Evolutionary conservation across 2,888 invertebrate genomes (phyloP).

Genomic region (Diogma glabrata): DNA sequence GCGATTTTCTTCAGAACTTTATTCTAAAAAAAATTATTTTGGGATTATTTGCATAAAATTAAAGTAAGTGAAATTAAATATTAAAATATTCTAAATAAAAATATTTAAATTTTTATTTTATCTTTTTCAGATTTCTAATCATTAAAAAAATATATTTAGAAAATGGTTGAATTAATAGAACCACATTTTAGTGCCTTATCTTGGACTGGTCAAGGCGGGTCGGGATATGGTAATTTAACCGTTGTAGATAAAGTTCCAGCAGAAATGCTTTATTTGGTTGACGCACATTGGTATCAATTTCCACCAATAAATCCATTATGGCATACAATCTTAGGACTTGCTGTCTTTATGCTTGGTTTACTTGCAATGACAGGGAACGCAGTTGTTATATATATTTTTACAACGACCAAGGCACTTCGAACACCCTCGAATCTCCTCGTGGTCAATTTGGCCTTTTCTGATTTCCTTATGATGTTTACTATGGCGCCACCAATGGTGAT

Average conservation of each 20-base stretch:
- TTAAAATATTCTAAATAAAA: too few species aligned
- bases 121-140: not conserved
- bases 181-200: slow-evolving; percentile 14
- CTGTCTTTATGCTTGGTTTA: slow-evolving; percentile 48
- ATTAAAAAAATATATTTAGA: not conserved
- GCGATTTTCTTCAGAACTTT: slow-evolving; percentile 13
- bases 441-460: slow-evolving; percentile 53
- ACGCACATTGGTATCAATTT: slow-evolving; percentile 49
- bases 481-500: slow-evolving; percentile 51
- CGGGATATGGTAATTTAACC: slow-evolving; percentile 40
- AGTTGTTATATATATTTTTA: slow-evolving; percentile 53
- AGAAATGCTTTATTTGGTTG: slow-evolving; percentile 58
- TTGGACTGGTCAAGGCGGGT: slow-evolving; percentile 7
- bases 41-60: too few species aligned
- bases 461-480: slow-evolving; percentile 51
- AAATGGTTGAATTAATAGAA: slow-evolving; percentile 13
- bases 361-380: slow-evolving; percentile 31
- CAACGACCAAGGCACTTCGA: slow-evolving; percentile 47
- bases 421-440: slow-evolving; percentile 56
- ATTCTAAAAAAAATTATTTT: not conserved
- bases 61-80: too few species aligned
- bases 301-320: slow-evolving; percentile 45
- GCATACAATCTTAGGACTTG: slow-evolving; percentile 50
- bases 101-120: not conserved
- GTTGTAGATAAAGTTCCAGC: slow-evolving; percentile 56